Percentiles rank a stretch among this genome's conserved stretches.
phyloP scores from a whole-genome alignment of 2,113 vertebrate species.

The Percopsis transmontana region DNA sequence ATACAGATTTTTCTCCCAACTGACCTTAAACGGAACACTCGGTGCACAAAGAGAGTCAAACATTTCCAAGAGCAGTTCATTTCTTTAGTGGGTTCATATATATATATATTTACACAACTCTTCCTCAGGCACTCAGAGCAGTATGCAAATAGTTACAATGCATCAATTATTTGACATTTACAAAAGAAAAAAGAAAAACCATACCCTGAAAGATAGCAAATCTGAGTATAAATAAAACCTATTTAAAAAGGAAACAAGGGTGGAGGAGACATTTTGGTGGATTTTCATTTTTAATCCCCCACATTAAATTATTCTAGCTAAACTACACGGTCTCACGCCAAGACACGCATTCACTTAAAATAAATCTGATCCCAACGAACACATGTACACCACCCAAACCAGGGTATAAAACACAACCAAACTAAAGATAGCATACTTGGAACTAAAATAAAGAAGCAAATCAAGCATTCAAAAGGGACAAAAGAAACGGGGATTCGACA shows the following conservation, averaged over 20 bases:
- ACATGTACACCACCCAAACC: slow-evolving; percentile 36
- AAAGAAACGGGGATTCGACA: slow-evolving; percentile 4
- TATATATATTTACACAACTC: slow-evolving; percentile 78
- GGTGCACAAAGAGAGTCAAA: not conserved
- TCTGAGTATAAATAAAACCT: slow-evolving; percentile 70
- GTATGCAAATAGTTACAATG: slow-evolving; percentile 70
- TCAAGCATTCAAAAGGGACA: slow-evolving; percentile 8
- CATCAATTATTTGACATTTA: slow-evolving; percentile 61
- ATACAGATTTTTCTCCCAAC: not conserved
- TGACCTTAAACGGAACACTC: not conserved
- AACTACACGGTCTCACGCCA: slow-evolving; percentile 43
- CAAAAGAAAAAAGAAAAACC: slow-evolving; percentile 55
- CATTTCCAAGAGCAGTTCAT: slow-evolving; percentile 7
- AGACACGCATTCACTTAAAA: slow-evolving; percentile 44
- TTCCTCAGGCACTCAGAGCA: slow-evolving; percentile 83
- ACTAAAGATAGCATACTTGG: slow-evolving; percentile 35
- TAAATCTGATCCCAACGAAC: slow-evolving; percentile 27
- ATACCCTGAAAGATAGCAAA: slow-evolving; percentile 67
- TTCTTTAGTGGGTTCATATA: slow-evolving; percentile 68
- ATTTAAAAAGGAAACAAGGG: slow-evolving; percentile 51
- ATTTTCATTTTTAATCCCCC: slow-evolving; percentile 42
- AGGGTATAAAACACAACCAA: slow-evolving; percentile 42
- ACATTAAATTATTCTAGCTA: slow-evolving; percentile 49
- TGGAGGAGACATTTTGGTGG: slow-evolving; percentile 55
- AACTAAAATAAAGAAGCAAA: slow-evolving; percentile 31